Evolutionary conservation across 2,797 vertebrate genomes (phyloP).

Genomic region (Peromyscus aztecus): DNA sequence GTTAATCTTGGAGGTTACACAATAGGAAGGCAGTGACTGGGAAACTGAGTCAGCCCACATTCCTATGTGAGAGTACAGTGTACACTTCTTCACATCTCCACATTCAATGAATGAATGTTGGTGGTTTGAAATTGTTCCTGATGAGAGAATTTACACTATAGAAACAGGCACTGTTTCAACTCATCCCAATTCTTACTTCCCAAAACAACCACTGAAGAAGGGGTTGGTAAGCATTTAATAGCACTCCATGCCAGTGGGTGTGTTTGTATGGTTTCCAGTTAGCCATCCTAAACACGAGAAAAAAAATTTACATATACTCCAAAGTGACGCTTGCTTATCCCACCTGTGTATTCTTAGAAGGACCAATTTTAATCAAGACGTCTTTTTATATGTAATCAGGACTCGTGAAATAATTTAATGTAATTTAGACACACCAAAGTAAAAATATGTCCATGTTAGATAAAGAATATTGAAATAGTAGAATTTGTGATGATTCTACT

Average conservation of each 20-base stretch:
- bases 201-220: not conserved
- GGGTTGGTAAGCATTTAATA: not conserved
- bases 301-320: not conserved
- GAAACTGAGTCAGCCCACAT: not conserved
- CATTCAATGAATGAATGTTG: not conserved
- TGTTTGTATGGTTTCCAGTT: not conserved
- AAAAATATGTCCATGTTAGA: constrained; percentile 26
- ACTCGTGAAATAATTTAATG: constrained; percentile 25
- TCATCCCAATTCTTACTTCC: not conserved
- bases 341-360: not conserved
- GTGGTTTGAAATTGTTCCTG: not conserved
- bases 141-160: not conserved
- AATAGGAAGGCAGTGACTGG: not conserved
- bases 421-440: constrained; percentile 34
- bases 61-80: not conserved
- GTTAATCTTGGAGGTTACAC: not conserved
- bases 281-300: not conserved
- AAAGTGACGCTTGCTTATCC: constrained; percentile 34
- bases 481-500: not conserved
- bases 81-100: not conserved
- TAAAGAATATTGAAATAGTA: constrained; percentile 13
- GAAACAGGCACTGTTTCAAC: not conserved
- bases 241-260: not conserved
- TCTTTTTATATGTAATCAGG: constrained; percentile 5
- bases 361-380: constrained; percentile 51